These are phyloP conservation scores for Diacarnus erythraeanus DNA, from an alignment of 37 sponge, comb jelly and placozoan species.

Conservation along the genomic window DNA sequence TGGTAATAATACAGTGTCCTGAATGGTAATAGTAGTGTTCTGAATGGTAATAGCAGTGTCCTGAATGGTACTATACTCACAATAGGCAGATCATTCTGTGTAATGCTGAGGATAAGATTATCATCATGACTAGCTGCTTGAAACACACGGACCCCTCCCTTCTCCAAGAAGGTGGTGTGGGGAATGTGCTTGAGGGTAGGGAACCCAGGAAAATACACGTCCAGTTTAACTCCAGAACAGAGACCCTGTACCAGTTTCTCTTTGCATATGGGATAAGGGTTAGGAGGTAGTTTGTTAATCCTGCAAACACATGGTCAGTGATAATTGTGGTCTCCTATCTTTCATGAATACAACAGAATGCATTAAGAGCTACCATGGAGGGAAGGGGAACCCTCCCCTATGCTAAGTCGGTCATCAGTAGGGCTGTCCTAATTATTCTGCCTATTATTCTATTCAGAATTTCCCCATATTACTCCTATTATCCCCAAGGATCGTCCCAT, in stretches of 20 bases:
- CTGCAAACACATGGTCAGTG: constrained; percentile 25
- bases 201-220: constrained; percentile 86
- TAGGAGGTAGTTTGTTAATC: constrained; percentile 25
- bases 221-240: constrained; percentile 64
- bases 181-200: constrained; percentile 86
- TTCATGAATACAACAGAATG: too few species aligned
- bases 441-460: too few species aligned
- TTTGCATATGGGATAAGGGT: constrained; percentile 20
- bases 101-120: constrained; percentile 63
- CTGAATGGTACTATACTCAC: too few species aligned
- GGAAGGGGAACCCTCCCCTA: background rate
- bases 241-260: constrained; percentile 53
- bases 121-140: constrained; percentile 70
- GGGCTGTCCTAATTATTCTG: too few species aligned
- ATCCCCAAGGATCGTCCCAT: too few species aligned
- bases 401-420: background rate
- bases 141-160: constrained; percentile 78
- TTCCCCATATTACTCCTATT: too few species aligned
- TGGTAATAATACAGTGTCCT: too few species aligned
- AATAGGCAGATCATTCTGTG: too few species aligned
- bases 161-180: constrained; percentile 54
- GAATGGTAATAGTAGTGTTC: too few species aligned
- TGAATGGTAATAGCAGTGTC: too few species aligned
- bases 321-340: too few species aligned
- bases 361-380: too few species aligned